These are phyloP conservation scores for Pteronura brasiliensis DNA, from an alignment of 2,113 vertebrate genomes.

Conservation along the genomic window DNA sequence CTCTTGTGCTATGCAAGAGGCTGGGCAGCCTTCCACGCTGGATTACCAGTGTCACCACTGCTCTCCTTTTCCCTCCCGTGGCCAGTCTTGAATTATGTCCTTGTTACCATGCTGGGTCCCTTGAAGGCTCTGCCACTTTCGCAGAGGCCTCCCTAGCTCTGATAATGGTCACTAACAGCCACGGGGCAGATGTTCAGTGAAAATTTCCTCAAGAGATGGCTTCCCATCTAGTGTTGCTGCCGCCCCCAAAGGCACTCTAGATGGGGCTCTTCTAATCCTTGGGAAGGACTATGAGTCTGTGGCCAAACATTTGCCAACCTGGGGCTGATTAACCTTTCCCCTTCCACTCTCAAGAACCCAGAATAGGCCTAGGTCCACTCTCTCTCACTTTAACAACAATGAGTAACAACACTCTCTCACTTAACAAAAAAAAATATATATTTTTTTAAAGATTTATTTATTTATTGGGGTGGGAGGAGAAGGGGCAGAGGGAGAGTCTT, in stretches of 20 bases:
- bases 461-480: too few relatives aligned
- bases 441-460: too few relatives aligned
- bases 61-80: neutral
- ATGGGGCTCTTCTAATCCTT: too few relatives aligned
- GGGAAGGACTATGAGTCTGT: too few relatives aligned
- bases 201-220: neutral
- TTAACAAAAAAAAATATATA: too few relatives aligned
- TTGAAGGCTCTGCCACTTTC: neutral
- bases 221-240: too few relatives aligned
- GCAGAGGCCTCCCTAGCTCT: neutral
- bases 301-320: neutral
- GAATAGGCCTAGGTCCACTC: neutral
- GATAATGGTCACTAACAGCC: neutral
- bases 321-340: neutral
- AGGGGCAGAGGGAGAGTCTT: too few relatives aligned
- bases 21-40: neutral
- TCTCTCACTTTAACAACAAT: neutral
- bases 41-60: neutral
- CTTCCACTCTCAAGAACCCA: neutral
- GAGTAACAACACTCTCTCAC: too few relatives aligned
- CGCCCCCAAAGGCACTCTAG: too few relatives aligned
- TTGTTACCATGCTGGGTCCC: neutral
- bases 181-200: neutral
- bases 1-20: neutral
- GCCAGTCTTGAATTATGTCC: neutral